Conservation (phyloP, 2,113 vertebrate genomes). For the Etheostoma cragini region DNA sequence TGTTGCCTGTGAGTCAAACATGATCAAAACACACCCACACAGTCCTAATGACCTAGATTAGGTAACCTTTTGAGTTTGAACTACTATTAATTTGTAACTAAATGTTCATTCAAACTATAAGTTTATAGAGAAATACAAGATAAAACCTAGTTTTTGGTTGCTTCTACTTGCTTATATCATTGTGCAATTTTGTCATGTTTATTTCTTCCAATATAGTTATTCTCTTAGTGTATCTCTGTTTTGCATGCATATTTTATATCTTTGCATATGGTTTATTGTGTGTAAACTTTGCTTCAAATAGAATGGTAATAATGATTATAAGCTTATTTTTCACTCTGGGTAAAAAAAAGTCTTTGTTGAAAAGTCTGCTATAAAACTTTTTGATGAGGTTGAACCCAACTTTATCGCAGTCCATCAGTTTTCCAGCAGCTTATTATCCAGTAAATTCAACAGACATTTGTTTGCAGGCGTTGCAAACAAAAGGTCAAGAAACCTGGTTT, state of each 20-base stretch:
- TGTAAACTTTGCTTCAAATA: constrained; percentile 13
- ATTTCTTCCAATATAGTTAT: not conserved
- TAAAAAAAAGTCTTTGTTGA: constrained; percentile 32
- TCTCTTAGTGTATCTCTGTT: not conserved
- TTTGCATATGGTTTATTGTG: constrained; percentile 2
- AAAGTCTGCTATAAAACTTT: constrained; percentile 25
- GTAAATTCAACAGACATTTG: constrained; percentile 54
- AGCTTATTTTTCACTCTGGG: constrained; percentile 30
- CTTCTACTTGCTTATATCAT: not conserved
- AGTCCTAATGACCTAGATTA: not conserved
- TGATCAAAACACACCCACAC: constrained; percentile 7
- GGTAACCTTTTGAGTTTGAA: not conserved
- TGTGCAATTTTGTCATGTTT: not conserved
- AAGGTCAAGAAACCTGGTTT: constrained; percentile 70
- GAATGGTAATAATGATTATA: not conserved
- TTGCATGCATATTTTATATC: not conserved
- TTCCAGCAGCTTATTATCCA: constrained; percentile 49
- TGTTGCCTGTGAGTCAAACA: constrained; percentile 6
- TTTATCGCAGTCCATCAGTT: constrained; percentile 25
- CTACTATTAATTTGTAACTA: not conserved
- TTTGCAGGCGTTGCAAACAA: constrained; percentile 63
- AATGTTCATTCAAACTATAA: not conserved
- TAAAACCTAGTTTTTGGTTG: not conserved
- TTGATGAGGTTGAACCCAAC: constrained; percentile 31
- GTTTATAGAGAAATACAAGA: not conserved